Percentiles rank a stretch among this genome's conserved stretches.
Evolutionary conservation across 64 coral and sea anemone species (phyloP).

Genomic region (Actinia equina): DNA sequence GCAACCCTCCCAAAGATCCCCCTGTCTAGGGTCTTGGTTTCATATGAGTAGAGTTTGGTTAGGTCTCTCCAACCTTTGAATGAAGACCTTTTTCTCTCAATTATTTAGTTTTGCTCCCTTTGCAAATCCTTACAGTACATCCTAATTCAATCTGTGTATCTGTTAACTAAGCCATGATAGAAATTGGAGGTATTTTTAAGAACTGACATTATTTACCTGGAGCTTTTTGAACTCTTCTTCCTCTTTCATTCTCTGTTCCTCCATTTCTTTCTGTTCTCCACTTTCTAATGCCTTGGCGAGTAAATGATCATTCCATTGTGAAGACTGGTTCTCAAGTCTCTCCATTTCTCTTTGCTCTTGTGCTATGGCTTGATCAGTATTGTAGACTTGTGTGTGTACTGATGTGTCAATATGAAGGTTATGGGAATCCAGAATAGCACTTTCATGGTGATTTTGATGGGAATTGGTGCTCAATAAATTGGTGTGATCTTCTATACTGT

Average conservation of each 20-base stretch:
- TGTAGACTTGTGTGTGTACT: neutral
- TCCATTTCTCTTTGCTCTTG: constrained; percentile 60
- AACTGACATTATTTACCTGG: constrained; percentile 46
- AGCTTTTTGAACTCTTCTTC: constrained; percentile 88
- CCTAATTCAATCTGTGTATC: too few species aligned
- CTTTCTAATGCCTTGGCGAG: constrained; percentile 77
- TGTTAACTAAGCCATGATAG: too few species aligned
- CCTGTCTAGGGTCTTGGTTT: too few species aligned
- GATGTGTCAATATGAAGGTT: neutral
- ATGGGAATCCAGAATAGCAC: neutral
- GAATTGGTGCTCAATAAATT: neutral
- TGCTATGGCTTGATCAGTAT: neutral
- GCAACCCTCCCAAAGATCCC: too few species aligned
- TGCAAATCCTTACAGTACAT: too few species aligned
- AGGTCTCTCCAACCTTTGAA: too few species aligned
- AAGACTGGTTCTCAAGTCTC: constrained; percentile 70
- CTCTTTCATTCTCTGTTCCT: constrained; percentile 76
- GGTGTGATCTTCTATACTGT: constrained; percentile 54
- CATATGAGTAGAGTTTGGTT: too few species aligned
- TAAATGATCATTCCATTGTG: constrained; percentile 76
- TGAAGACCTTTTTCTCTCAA: too few species aligned
- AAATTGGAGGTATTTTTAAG: too few species aligned
- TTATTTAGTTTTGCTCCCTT: too few species aligned
- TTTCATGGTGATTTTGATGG: neutral
- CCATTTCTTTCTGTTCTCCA: constrained; percentile 70